Evolutionary conservation across 2,113 vertebrate genomes (phyloP).

Genomic region (Hyperopisus bebe): DNA sequence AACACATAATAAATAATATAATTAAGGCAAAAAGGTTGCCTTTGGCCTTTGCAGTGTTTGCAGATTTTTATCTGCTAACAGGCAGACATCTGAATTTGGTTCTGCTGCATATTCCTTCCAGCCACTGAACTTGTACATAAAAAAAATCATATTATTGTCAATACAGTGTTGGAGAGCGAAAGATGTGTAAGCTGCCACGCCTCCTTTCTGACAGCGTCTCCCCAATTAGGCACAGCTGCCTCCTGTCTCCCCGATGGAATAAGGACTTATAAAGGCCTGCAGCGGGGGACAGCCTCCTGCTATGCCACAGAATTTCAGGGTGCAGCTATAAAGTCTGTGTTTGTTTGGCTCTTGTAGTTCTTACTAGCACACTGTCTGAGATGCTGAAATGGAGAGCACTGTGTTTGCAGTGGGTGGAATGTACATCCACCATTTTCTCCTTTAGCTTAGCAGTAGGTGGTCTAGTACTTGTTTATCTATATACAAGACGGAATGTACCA

Average conservation of each 20-base stretch:
- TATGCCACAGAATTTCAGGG: background rate
- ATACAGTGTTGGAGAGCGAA: background rate
- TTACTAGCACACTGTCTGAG: background rate
- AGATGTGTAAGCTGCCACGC: background rate
- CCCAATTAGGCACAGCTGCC: conserved; percentile 8
- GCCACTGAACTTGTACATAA: background rate
- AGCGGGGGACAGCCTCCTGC: background rate
- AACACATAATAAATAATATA: background rate
- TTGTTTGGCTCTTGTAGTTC: background rate
- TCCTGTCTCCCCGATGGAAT: background rate
- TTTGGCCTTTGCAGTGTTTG: background rate
- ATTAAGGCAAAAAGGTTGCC: background rate
- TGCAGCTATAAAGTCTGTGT: background rate
- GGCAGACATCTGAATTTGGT: background rate
- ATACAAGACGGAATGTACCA: background rate
- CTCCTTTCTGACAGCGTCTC: background rate
- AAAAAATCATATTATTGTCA: conserved; percentile 1
- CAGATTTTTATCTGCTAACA: background rate
- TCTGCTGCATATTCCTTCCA: background rate
- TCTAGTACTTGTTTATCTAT: background rate
- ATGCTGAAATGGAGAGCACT: background rate
- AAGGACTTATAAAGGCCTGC: background rate
- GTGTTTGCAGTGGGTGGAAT: background rate
- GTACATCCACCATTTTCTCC: background rate
- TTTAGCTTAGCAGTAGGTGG: background rate